These are phyloP conservation scores for Potorous gilbertii DNA, from an alignment of 2,797 vertebrate species.

Conservation along the genomic window DNA sequence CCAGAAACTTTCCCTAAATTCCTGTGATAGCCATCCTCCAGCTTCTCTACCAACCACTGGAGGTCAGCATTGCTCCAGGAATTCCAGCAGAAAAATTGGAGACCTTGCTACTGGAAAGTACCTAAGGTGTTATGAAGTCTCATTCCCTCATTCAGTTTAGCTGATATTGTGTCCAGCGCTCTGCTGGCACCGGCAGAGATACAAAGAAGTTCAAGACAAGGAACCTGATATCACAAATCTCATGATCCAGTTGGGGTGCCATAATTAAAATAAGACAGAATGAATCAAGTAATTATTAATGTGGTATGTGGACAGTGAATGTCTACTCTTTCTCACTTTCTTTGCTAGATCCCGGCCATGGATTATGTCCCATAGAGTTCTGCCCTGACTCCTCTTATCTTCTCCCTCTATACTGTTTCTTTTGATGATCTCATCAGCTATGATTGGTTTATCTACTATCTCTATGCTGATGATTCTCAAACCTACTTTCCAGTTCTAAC, in stretches of 20 bases:
- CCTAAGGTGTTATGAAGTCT: background rate
- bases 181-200: background rate
- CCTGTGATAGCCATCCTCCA: slow-evolving; percentile 3
- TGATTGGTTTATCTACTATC: background rate
- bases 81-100: background rate
- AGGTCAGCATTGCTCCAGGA: slow-evolving; percentile 23
- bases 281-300: background rate
- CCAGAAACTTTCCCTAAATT: fast-evolving
- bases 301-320: background rate
- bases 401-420: background rate
- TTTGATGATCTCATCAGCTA: background rate
- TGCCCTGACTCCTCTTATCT: background rate
- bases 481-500: background rate
- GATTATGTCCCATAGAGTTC: background rate
- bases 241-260: background rate
- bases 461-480: background rate
- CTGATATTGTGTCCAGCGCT: background rate
- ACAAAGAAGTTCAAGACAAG: background rate
- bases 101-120: background rate
- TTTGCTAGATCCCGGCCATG: background rate
- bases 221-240: background rate
- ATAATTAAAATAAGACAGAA: background rate
- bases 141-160: background rate
- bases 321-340: background rate
- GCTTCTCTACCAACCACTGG: slow-evolving; percentile 45